Conservation (phyloP, 2,797 vertebrate species). For the Leontocebus nigricollis region DNA sequence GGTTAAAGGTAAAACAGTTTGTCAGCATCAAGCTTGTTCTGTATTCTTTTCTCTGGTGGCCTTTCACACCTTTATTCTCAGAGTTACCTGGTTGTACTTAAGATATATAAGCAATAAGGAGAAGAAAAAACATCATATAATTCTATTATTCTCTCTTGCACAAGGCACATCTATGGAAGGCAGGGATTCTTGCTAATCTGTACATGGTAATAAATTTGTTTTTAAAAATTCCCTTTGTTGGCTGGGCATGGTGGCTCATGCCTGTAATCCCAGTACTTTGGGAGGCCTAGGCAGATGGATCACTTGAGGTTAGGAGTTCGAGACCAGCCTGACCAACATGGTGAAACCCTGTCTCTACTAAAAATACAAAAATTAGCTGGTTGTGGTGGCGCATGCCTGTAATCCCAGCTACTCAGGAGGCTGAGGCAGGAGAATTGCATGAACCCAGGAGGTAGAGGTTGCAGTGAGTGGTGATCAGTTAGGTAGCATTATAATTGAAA, state of each 20-base stretch:
- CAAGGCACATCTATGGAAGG: not conserved
- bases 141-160: not conserved
- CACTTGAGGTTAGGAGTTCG: not conserved
- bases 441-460: not conserved
- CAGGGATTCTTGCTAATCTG: not conserved
- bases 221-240: not conserved
- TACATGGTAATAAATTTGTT: not conserved
- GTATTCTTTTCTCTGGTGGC: not conserved
- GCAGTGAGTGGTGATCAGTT: not conserved
- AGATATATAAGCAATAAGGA: not conserved
- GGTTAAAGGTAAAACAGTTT: not conserved
- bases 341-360: not conserved
- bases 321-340: not conserved
- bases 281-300: not conserved
- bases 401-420: not conserved
- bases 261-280: not conserved
- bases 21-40: not conserved
- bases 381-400: not conserved
- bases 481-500: not conserved
- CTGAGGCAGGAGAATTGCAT: not conserved
- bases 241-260: accelerated
- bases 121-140: not conserved
- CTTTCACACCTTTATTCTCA: not conserved
- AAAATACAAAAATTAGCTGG: not conserved
- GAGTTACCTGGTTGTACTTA: not conserved